Evolutionary conservation across 2,888 invertebrate species (phyloP).

Genomic region (Cryptocephalus primarius): DNA sequence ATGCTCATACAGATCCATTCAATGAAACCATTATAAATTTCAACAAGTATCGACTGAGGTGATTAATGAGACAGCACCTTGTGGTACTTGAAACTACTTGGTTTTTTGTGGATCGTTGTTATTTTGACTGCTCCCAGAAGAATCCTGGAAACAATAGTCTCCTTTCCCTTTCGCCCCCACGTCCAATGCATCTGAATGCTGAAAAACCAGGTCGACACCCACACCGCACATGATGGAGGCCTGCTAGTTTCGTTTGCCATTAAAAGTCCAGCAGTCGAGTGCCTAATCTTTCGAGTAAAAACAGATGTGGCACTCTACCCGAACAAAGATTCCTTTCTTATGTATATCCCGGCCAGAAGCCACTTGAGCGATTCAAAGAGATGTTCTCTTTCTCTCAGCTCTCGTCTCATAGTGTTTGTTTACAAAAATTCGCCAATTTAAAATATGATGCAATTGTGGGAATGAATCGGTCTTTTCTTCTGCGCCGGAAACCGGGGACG

Average conservation of each 20-base stretch:
- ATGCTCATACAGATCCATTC: no score
- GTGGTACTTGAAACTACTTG: no score
- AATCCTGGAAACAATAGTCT: no score
- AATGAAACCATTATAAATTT: no score
- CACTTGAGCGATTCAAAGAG: slow-evolving; percentile 13
- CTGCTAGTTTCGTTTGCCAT: not conserved
- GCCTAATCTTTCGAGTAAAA: slow-evolving; percentile 25
- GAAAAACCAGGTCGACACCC: not conserved
- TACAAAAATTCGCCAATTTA: slow-evolving; percentile 12
- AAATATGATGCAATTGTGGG: not conserved
- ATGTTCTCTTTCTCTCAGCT: slow-evolving; percentile 6
- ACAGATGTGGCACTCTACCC: slow-evolving; percentile 22
- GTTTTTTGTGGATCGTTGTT: no score
- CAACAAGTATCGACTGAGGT: no score
- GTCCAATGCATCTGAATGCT: not conserved
- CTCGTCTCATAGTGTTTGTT: slow-evolving; percentile 7
- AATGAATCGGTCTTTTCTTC: not conserved
- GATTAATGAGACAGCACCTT: no score
- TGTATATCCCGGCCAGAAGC: slow-evolving; percentile 12
- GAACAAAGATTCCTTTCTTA: slow-evolving; percentile 24
- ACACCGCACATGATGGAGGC: not conserved
- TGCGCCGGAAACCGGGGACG: not conserved
- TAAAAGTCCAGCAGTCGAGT: slow-evolving; percentile 13
- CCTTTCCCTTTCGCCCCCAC: not conserved
- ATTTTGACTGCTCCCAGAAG: no score